Conservation (phyloP, 2,888 invertebrate species). For the Ischnus inquisitorius region DNA sequence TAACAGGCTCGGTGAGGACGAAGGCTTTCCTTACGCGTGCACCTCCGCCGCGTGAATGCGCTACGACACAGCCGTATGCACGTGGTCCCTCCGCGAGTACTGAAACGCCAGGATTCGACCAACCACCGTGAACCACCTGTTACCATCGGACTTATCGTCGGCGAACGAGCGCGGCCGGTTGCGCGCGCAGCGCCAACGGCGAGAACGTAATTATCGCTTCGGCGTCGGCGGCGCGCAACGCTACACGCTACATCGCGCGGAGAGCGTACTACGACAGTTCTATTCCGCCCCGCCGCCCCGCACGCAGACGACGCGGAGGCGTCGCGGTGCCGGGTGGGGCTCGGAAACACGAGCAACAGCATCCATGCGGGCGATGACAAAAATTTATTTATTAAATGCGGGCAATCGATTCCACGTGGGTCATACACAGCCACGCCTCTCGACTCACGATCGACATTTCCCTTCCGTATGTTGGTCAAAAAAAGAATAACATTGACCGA, state of each 20-base stretch:
- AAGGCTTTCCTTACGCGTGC: slow-evolving; percentile 66
- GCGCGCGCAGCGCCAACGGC: slow-evolving; percentile 68
- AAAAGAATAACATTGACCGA: not conserved
- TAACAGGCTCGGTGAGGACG: not conserved
- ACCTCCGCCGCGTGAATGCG: slow-evolving; percentile 76
- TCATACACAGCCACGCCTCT: slow-evolving; percentile 14
- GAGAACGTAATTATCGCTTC: slow-evolving; percentile 6
- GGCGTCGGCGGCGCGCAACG: slow-evolving; percentile 22
- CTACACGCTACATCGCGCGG: not conserved
- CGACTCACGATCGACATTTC: not conserved
- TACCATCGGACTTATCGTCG: slow-evolving; percentile 79
- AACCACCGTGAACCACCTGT: slow-evolving; percentile 85
- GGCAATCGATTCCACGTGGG: slow-evolving; percentile 38
- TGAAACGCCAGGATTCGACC: slow-evolving; percentile 76
- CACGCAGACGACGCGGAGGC: slow-evolving; percentile 9
- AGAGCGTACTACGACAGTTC: slow-evolving; percentile 2
- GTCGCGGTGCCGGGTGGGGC: slow-evolving; percentile 41
- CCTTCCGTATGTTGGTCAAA: not conserved
- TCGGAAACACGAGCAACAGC: slow-evolving; percentile 8
- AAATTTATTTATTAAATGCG: slow-evolving; percentile 42
- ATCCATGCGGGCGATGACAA: slow-evolving; percentile 38
- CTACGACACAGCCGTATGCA: slow-evolving; percentile 68
- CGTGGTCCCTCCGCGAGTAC: slow-evolving; percentile 73
- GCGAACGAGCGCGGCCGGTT: slow-evolving; percentile 44
- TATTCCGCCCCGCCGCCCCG: not conserved